Percentiles rank a stretch among this genome's conserved stretches.
These are phyloP conservation scores for Cynopterus sphinx DNA, from an alignment of 2,797 vertebrate genomes.

Conservation along the genomic window DNA sequence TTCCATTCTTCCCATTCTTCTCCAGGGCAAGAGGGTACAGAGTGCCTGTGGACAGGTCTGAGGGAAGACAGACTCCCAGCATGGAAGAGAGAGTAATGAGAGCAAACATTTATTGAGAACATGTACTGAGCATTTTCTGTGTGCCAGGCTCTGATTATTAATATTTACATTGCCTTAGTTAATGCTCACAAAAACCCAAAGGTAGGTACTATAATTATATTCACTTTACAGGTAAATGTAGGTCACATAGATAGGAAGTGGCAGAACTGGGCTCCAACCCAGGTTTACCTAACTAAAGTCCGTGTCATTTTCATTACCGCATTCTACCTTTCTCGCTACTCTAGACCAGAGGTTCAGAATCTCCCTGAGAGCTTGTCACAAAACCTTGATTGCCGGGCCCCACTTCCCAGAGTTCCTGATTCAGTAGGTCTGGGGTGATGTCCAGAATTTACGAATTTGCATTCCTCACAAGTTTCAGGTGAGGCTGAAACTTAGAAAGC, in stretches of 20 bases:
- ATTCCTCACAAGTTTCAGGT: no score
- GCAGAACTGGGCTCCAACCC: not conserved
- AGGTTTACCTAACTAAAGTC: not conserved
- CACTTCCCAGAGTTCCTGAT: not conserved
- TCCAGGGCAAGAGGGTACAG: not conserved
- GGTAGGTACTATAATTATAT: not conserved
- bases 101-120: not conserved
- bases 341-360: not conserved
- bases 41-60: not conserved
- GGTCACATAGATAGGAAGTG: not conserved
- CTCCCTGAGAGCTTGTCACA: not conserved
- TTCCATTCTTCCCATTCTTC: not conserved
- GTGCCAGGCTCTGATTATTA: not conserved
- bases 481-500: rapidly evolving
- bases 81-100: not conserved
- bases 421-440: not conserved
- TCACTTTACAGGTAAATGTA: not conserved
- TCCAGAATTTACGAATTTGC: not conserved
- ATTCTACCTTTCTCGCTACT: not conserved
- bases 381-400: not conserved
- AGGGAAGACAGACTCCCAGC: not conserved
- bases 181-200: not conserved
- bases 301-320: not conserved
- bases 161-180: not conserved
- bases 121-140: not conserved